Conservation (phyloP, 1,140 invertebrate species). For the Hyles vespertilio region DNA sequence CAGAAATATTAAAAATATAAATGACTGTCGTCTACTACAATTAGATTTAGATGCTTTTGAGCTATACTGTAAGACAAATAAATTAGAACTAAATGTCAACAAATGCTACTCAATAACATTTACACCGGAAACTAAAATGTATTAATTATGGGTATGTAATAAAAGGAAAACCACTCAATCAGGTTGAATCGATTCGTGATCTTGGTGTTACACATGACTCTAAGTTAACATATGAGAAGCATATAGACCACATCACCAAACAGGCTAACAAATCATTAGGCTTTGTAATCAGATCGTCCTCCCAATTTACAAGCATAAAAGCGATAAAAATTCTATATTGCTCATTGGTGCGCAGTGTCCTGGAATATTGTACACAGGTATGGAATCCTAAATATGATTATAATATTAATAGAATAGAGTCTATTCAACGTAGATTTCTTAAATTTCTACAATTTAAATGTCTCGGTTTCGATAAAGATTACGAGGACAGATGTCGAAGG, state of each 20-base stretch:
- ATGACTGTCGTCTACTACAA: conserved; percentile 18
- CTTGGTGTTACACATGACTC: conserved; percentile 7
- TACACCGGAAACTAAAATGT: conserved; percentile 11
- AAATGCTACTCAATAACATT: conserved; percentile 25
- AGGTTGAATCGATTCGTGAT: conserved; percentile 5
- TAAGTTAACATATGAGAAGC: conserved; percentile 8
- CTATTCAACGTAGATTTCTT: conserved; percentile 16
- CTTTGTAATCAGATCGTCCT: neutral
- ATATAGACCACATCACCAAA: conserved; percentile 5
- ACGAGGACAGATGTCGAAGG: conserved; percentile 11
- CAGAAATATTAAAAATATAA: conserved; percentile 12
- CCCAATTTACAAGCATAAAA: conserved; percentile 9
- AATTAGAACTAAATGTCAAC: conserved; percentile 22
- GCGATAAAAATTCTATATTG: conserved; percentile 6
- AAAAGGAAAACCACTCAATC: neutral
- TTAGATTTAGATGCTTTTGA: conserved; percentile 15
- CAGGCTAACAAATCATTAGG: conserved; percentile 5
- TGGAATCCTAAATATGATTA: conserved; percentile 5
- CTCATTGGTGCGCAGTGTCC: conserved; percentile 8
- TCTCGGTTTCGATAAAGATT: conserved; percentile 7
- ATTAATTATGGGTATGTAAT: neutral
- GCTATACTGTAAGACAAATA: conserved; percentile 17
- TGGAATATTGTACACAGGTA: conserved; percentile 6
- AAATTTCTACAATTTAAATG: conserved; percentile 14
- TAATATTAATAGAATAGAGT: conserved; percentile 8